Percentiles rank a stretch among this genome's conserved stretches.
Evolutionary conservation across 2,888 invertebrate genomes (phyloP).

Genomic region (Drosophila kambysellisi): DNA sequence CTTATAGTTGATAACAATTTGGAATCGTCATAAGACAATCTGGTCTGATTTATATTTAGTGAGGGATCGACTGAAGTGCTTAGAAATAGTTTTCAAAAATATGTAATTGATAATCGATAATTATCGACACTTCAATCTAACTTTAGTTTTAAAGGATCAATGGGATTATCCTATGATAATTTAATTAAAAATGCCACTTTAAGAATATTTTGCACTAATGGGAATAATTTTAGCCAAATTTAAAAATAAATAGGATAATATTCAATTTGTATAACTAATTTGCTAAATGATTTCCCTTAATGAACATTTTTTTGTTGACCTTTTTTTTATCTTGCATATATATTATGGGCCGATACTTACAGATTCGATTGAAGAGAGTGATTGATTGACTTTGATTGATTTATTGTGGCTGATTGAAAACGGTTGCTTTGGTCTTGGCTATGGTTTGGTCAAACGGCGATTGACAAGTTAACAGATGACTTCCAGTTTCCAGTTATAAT

Average conservation of each 20-base stretch:
- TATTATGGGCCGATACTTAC: constrained; percentile 18
- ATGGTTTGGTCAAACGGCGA: constrained; percentile 4
- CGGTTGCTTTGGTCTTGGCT: constrained; percentile 1
- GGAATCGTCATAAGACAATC: neutral
- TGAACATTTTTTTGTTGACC: no score
- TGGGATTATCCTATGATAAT: neutral
- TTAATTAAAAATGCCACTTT: neutral
- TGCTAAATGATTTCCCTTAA: neutral
- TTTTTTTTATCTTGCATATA: no score
- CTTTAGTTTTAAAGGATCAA: neutral
- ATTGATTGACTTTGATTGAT: constrained; percentile 15
- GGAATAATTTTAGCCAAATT: no score
- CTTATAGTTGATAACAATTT: neutral
- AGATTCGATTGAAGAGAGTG: constrained; percentile 16
- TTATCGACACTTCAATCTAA: neutral
- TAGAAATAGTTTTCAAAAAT: no score
- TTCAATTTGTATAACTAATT: neutral
- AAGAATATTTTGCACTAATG: neutral
- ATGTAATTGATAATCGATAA: neutral
- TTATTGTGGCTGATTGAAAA: constrained; percentile 12
- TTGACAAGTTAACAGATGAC: neutral
- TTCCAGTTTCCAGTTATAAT: constrained; percentile 5
- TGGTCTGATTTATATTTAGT: neutral
- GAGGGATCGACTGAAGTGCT: neutral
- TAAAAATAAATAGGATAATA: neutral